A percentile compares a stretch with the other conserved stretches of the same genome.
phyloP scores from a whole-genome alignment of 2,113 vertebrate species.

The Murina feae region DNA sequence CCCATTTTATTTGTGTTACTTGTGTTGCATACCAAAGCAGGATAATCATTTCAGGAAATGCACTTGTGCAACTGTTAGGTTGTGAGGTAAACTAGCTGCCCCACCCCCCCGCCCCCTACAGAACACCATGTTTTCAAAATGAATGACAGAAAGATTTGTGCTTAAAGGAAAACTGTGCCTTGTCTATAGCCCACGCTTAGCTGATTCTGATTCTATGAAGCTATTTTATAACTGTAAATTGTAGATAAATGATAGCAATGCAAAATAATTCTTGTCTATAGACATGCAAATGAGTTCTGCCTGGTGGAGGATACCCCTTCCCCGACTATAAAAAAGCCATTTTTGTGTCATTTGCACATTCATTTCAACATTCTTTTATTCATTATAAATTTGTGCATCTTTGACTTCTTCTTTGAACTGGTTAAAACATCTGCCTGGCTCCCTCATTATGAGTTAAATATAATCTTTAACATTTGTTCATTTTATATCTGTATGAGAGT shows the following conservation, averaged over 20 bases:
- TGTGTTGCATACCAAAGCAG: background rate
- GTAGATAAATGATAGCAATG: background rate
- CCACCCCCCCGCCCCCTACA: background rate
- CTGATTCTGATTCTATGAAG: background rate
- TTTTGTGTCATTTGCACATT: constrained; percentile 7
- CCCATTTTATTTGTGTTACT: background rate
- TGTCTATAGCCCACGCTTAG: background rate
- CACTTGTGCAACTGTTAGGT: background rate
- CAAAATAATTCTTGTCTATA: constrained; percentile 3
- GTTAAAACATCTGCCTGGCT: background rate
- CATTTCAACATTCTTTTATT: background rate
- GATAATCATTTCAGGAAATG: background rate
- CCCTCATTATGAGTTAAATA: background rate
- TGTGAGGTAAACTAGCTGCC: background rate
- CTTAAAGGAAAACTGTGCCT: background rate
- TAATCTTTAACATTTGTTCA: background rate
- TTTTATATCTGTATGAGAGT: constrained; percentile 9
- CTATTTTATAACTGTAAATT: background rate
- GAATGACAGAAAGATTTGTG: background rate
- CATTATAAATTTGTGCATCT: background rate
- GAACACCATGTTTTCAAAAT: background rate
- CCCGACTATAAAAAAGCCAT: background rate
- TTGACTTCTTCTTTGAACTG: constrained; percentile 13
- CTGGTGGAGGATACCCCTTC: background rate
- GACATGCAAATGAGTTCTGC: background rate